Base-by-base conservation (phyloP, 2,797 vertebrate species). In the Balearica regulorum region DNA sequence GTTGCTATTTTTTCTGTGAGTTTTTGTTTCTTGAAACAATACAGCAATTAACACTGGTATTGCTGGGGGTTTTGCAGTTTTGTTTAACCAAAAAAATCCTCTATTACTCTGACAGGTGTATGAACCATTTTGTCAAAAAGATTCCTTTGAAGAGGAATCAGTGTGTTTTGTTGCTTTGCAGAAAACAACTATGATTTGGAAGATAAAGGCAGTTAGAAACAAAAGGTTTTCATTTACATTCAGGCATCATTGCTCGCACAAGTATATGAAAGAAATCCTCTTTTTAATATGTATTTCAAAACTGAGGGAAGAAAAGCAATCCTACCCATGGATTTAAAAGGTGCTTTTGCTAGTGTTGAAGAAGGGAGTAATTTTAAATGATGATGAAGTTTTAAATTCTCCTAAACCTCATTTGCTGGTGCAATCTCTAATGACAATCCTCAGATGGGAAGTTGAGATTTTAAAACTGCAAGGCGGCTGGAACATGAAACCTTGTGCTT, bases 11-110 rank as follows among this genome's bases (percentile, higher is more conserved):
- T 70, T 69, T 54, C 31, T 85, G 15, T 55, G 35, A 86, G 13
- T 39, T 81, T 89, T 87, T 89, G 13, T 84, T 93, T 91, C 92
- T 86, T 73, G 73, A 92, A 95, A 92, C 81, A 96, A 81, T 94
- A 24, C 48, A 79, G 25, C 57, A 96, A 93, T 93, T 95, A 96
- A 60, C 51, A 84, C 10, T 88, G 70, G 43, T 57, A 54, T 54
- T 88, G 26, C 13, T 31, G 53, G 60, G 35, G 41, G 5, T 1
- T 3, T 11, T 26, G 24, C 35, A 29, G 0, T 72, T 95, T 71
- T 79, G 71, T 92, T 92, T 90, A 48, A 82, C 26, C 55, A 76
- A 65, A 70, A 87, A 75, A 2, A 49, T 91, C 16, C 20, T 77
- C 43, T 92, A 10, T 87, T 94, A 70, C 54, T 41, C 37, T 88